Base-by-base conservation (phyloP, 2,797 vertebrate species). In the Adelosebastes latens region DNA sequence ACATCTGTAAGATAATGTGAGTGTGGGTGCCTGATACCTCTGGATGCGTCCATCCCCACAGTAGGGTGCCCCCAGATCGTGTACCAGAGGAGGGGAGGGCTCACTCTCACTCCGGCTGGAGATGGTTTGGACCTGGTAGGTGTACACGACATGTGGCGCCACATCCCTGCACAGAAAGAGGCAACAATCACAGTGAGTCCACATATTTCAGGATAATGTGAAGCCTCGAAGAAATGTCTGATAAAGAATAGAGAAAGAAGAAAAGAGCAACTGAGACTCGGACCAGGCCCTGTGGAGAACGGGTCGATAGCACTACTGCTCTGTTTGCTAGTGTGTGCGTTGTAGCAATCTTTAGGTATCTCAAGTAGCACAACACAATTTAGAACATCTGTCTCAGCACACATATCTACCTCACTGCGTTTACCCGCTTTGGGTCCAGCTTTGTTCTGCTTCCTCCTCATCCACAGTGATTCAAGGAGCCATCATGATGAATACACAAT, bases 1-100 rank as follows among this genome's bases (percentile, higher is more conserved):
- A 64, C 13, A 55, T 58, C 4, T 58, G 3, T 59, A 31, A 52
- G 18, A 49, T 29, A 1, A 3, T 58, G 10, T 39, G 13, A 64
- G 13, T 29, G 3, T 3, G 2, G 1, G 7, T 27, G 62, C 13
- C 2, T 52, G 32, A 96, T 96, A 99, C 99, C 92, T 97, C 94
- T 99, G 98, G 84, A 99, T 98, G 62, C 93, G 89, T 74, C 99
- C 99, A 1, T 99, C 99, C 7, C 99, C 98, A n/a, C 99, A 99
- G 93, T 98, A 99, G 6, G 97, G 96, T 0, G 95, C 96, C 61
- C 97, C 97, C 8, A 99, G 95, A 68, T 94, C 36, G 4, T 99
- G 99, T 6, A 93, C 24, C 16, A 97, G 93, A 0, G 89, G 88
- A 0, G 98, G 98, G 1, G 99, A 99, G 0, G 96, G 96, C 77